Evolutionary conservation across 2,888 invertebrate genomes (phyloP), one percentile per base, ranked within the genome.

Genomic region (Pseudococcus jackbeardsleyi): DNA sequence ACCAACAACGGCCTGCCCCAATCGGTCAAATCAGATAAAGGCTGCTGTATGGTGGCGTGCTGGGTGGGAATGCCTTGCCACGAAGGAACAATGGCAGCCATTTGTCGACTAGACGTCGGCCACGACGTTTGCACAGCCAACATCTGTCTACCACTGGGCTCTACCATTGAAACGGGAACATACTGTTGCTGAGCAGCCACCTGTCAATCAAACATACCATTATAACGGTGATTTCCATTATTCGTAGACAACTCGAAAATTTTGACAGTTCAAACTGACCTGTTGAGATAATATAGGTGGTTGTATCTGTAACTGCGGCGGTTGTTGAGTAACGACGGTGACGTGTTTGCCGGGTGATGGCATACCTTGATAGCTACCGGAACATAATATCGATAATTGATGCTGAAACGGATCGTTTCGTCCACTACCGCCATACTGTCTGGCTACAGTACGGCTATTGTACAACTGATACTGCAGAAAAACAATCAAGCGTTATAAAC

Each of bases 101-200:
- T 95, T 92, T 96, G 96, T 22, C 96, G 93, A 90, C 94, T 94
- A 39, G 93, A 93, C 59, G 89, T 89, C 15, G 95, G 94, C 95
- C 95, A 95, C 9, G 94, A 88, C 90, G 89, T 89, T 84, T 90
- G 89, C 48, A 89, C 89, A 39, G 90, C 90, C 89, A 96, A 92
- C 95, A 96, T 96, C 91, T 95, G 95, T 90, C 96, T 93, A 39
- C 95, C 96, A 90, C 94, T 94, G 90, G 96, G 97, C 91, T 96
- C 96, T 85, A 98, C 96, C 93, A 98, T 97, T 85, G 98, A 98
- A 87, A 98, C 98, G 50, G 98, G 97, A 90, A 95, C 97, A 90
- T 98, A 97, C 92, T 97, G 97, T 92, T 97, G 97, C 91, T 96
- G 96, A 15, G 95, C 91, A 77, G 88, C 88, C 64, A 88, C 88